Base-by-base conservation (phyloP, 2,113 vertebrate genomes). In the Corythornis vintsioides region DNA sequence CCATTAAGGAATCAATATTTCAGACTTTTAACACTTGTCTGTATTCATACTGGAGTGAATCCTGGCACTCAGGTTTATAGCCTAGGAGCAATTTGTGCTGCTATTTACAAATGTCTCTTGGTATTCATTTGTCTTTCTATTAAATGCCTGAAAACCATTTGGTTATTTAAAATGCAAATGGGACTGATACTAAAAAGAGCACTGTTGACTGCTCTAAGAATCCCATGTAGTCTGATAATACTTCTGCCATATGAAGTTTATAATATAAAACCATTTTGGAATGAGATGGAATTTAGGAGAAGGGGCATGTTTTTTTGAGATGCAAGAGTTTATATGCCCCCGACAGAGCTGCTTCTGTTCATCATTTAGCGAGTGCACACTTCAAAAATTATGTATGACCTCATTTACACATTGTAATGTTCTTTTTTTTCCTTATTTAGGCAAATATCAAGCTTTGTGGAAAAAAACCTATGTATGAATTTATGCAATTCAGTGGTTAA, bases 31-130 rank as follows among this genome's bases (percentile, higher is more conserved):
- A 92, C 65, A 94, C 86, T 91, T 95, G 95, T 93, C 97, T 97
- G 71, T 97, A 96, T 95, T 97, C 96, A 97, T 92, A 94, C 77
- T 31, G 83, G 75, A 91, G 86, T 94, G 84, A 96, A 97, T 95
- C 92, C 96, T 96, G 94, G 97, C 96, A 97, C 93, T 94, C 89
- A 94, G 84, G 95, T 95, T 97, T 97, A 96, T 92, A 96, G 92
- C 86, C 96, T 83, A 92, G 65, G 85, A 96, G 95, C 94, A 92
- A 96, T 97, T 97, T 97, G 91, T 97, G 96, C 94, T 95, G 96
- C 93, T 95, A 76, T 96, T 95, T 96, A 95, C 94, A 94, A 97
- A 97, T 93, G 96, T 97, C 97, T 97, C 96, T 90, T 96, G 96
- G 84, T 95, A 95, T 97, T 97, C 90, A 96, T 95, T 92, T 96